Evolutionary conservation across 2,888 invertebrate genomes (phyloP), one percentile per base, ranked within the genome.

Genomic region (Chaetoderma sp.): DNA sequence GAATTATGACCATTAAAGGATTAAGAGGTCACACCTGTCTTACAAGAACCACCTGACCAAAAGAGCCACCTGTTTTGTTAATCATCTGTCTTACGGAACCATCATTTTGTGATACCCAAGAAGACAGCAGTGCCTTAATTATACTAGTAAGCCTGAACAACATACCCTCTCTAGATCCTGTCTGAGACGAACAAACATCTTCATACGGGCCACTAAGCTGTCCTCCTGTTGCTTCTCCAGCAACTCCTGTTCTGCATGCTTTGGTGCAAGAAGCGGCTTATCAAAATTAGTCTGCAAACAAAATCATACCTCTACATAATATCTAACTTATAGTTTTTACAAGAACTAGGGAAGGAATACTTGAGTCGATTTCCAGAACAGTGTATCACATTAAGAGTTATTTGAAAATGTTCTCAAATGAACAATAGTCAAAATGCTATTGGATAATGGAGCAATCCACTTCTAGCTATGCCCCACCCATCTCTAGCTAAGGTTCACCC

Each of bases 131-230:
- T n/a, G n/a, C n/a, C n/a, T n/a, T 23, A 45, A 23, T 45, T 44
- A 4, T 44, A 21, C 16, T 10, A 2, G 8, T 44, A 23, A 23
- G 6, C 6, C 10, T 16, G 45, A 45, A 66, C 47, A 27, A 62
- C 86, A 76, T 77, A 90, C 97, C 84, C 97, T 91, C 86, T 98
- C 98, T 66, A 98, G 89, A 88, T 98, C 97, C 87, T 98, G 98
- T 50, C 98, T 89, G 50, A 98, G 88, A 84, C 97, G 96, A 25
- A 98, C 96, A 86, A 98, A 96, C 90, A 94, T 94, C 86, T 95
- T 94, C 92, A 97, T 94, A 85, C 96, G 94, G 79, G 97, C 96
- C 44, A 84, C 73, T n/a, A 86, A 74, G 58, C 81, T 81, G 71
- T 97, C 96, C 56, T 91, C 95, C 85, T 95, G 94, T 83, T 95